Evolutionary conservation across 2,888 invertebrate genomes (phyloP), one percentile per base, ranked within the genome.

Genomic region (Sussaba pulchella): DNA sequence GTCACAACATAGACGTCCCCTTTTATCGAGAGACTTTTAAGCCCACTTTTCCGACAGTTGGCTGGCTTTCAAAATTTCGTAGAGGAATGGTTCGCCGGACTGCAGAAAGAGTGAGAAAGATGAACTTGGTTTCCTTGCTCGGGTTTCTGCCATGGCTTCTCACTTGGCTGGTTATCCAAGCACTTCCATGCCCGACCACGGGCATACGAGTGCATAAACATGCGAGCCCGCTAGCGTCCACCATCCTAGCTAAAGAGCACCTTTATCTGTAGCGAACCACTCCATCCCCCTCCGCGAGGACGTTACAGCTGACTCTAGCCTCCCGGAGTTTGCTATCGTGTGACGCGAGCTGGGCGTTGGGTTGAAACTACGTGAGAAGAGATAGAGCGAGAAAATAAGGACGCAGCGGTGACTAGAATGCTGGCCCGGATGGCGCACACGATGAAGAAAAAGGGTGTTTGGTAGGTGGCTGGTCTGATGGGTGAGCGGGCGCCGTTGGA

Each of bases 81-180:
- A 86, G 87, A 86, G 88, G 87, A 77, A 78, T 82, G 45, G 43
- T 24, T 12, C 41, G 72, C 24, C 31, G 41, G 47, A 14, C 36
- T 39, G 41, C 8, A 8, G 41, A 54, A 41, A 47, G 70, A 73
- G 80, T 10, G 75, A 64, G 66, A 81, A 52, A 64, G 39, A 66
- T 70, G 78, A 71, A 61, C 12, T 82, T 84, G 84, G 83, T 84
- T 81, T 83, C 88, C 86, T 84, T 84, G 82, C 80, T 81, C 80
- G 85, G 84, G 82, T 31, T 84, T 82, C 82, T 72, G 66, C 41
- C 75, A 78, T 86, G 89, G 89, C 89, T 91, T 91, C 92, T 92
- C 92, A 92, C 92, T 91, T 91, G 92, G 91, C 91, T 91, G 91
- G 92, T 92, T 92, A 91, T 92, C 91, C 91, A 88, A 90, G 90